phyloP scores from a whole-genome alignment of 2,797 vertebrate species.

The Uromys caudimaculatus region DNA sequence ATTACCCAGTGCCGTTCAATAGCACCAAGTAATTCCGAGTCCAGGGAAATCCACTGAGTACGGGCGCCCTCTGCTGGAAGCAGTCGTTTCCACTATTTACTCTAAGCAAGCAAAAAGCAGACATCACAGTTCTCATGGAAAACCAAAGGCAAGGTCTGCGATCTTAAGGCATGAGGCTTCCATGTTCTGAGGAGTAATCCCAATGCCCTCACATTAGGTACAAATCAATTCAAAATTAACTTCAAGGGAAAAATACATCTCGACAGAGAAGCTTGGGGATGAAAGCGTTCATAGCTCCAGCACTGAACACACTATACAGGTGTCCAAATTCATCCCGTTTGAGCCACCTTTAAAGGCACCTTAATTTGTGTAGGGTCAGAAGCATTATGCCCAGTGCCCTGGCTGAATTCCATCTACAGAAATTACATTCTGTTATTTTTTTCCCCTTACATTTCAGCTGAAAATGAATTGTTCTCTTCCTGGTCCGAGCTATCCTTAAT shows the following conservation, averaged over 20 bases:
- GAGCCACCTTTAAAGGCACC: neutral
- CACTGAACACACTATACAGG: neutral
- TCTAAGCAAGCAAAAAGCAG: neutral
- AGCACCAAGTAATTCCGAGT: constrained; percentile 46
- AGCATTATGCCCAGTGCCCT: neutral
- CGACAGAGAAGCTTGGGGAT: neutral
- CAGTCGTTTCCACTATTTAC: constrained; percentile 7
- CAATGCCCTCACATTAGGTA: neutral
- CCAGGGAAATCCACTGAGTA: constrained; percentile 73
- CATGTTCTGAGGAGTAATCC: neutral
- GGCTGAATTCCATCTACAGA: constrained; percentile 21
- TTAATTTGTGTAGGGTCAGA: constrained; percentile 27
- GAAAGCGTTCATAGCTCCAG: neutral
- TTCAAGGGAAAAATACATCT: neutral
- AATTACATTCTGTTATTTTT: constrained; percentile 49
- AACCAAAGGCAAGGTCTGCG: neutral
- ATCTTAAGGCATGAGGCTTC: neutral
- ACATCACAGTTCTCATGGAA: neutral
- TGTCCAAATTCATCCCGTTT: neutral
- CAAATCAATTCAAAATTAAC: constrained; percentile 18
- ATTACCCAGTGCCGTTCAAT: neutral
- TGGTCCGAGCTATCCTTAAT: neutral
- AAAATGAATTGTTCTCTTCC: constrained; percentile 52
- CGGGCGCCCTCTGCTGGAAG: constrained; percentile 85
- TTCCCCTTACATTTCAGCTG: constrained; percentile 4